Percentiles rank a stretch among this genome's conserved stretches.
These are phyloP conservation scores for Myoxocephalus aenaeus DNA, from an alignment of 2,797 vertebrate species.

Conservation along the genomic window DNA sequence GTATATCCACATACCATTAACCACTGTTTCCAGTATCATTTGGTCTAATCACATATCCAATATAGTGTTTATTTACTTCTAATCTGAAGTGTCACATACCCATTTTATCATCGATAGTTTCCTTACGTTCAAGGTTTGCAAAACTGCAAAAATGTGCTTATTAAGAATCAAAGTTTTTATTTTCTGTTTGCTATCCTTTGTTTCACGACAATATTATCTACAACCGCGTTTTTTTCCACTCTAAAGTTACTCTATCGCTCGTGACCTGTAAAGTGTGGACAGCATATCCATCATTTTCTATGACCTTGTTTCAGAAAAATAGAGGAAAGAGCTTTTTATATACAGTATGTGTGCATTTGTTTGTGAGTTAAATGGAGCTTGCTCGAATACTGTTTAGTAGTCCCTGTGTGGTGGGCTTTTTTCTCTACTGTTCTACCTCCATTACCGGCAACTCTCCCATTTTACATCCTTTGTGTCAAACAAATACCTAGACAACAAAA, in stretches of 20 bases:
- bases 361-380: conserved; percentile 27
- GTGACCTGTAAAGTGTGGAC: background rate
- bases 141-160: background rate
- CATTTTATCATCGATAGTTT: background rate
- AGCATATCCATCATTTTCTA: conserved; percentile 5
- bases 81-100: background rate
- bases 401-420: conserved; percentile 61
- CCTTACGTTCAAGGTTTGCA: background rate
- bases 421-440: conserved; percentile 58
- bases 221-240: background rate
- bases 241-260: background rate
- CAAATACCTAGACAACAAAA: conserved; percentile 63
- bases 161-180: background rate
- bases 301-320: conserved; percentile 6
- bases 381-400: conserved; percentile 3
- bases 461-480: conserved; percentile 62
- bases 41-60: background rate
- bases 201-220: background rate
- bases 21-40: background rate
- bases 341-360: conserved; percentile 27
- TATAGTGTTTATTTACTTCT: background rate
- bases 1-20: conserved; percentile 11
- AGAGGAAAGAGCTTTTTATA: background rate
- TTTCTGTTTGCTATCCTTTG: background rate
- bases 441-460: conserved; percentile 60